Base-by-base conservation (phyloP, 2,113 vertebrate genomes). In the Osmerus eperlanus region DNA sequence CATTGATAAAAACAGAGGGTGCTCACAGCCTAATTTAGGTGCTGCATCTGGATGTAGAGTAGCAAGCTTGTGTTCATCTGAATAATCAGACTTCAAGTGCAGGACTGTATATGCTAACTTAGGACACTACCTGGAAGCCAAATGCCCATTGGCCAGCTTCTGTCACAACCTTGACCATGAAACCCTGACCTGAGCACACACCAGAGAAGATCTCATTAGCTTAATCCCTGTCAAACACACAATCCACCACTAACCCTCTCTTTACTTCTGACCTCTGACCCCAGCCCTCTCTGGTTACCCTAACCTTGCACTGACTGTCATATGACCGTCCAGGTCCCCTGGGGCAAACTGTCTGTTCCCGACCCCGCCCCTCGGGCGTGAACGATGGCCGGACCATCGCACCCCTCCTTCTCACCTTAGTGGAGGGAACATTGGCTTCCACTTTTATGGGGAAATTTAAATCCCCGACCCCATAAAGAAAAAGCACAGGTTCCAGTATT, bases 361-460 rank as follows among this genome's bases (percentile, higher is more conserved):
- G n/a, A 52, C 59, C 36, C n/a, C 15, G 60, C 53, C 29, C 28
- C 5, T 63, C 68, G 79, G 85, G 75, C n/a, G 13, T 83, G 80
- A 85, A 73, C 75, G 77, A 73, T 76, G 63, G 83, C 81, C 83
- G 58, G 41, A 61, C 83, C 75, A 73, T 62, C 21, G 29, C 58
- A 64, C 32, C 25, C 15, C 28, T n/a, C 18, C 63, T 36, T 11
- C 63, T n/a, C 63, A 19, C 59, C 72, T 65, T 13, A 25, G 75
- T 23, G 19, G 82, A 77, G 65, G 63, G 61, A 85, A 78, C 67
- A 75, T 68, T 75, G 72, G 62, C 79, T 77, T 71, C 76, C 65
- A 65, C 55, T 41, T 85, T 64, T 86, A 52, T 72, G 56, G 23
- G 60, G 51, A 67, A 80, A 84, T 85, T 67, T 72, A 73, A 83